phyloP scores from a whole-genome alignment of 2,113 vertebrate genomes.

The Apaloderma vittatum region DNA sequence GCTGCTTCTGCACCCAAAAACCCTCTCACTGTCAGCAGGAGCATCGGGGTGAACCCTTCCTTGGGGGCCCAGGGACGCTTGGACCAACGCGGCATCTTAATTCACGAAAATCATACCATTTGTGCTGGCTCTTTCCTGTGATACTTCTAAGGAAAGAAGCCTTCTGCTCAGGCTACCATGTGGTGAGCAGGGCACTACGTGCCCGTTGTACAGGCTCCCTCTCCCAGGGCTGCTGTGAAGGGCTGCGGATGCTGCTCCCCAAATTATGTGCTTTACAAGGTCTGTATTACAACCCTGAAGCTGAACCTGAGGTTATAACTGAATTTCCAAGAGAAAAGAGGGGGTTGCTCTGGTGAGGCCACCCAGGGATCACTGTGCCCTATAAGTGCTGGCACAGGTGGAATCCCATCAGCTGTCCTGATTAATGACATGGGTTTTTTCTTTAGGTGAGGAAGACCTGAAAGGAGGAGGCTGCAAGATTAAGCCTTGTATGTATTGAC shows the following conservation, averaged over 20 bases:
- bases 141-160: not conserved
- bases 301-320: not conserved
- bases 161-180: not conserved
- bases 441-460: not conserved
- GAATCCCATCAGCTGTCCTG: not conserved
- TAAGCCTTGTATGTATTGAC: not conserved
- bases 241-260: not conserved
- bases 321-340: not conserved
- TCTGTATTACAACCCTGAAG: not conserved
- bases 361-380: accelerated
- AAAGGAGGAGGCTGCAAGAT: not conserved
- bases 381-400: not conserved
- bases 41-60: not conserved
- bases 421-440: not conserved
- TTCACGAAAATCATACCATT: not conserved
- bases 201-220: accelerated
- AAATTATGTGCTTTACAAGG: not conserved
- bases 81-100: not conserved
- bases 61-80: not conserved
- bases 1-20: not conserved
- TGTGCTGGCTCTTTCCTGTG: not conserved
- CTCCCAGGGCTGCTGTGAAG: accelerated
- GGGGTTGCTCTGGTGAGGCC: not conserved
- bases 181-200: not conserved
- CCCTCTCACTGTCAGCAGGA: not conserved